These are phyloP conservation scores for Helicoverpa zea DNA, from an alignment of 1,140 invertebrate species.

Conservation along the genomic window DNA sequence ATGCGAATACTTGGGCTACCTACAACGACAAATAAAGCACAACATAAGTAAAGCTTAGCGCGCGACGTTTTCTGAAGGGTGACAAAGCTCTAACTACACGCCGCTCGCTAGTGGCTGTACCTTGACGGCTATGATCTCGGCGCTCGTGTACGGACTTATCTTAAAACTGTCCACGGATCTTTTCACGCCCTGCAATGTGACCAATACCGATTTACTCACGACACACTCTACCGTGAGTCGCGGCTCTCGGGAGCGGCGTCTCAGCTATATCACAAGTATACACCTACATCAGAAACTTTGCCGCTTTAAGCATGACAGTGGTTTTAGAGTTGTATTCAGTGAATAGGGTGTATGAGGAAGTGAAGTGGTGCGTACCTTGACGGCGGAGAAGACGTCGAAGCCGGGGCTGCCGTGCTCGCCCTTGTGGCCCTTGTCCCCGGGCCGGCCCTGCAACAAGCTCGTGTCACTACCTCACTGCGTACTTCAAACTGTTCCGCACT, in stretches of 20 bases:
- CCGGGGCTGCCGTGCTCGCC: conserved; percentile 94
- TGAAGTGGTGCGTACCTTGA: conserved; percentile 90
- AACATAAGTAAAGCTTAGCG: conserved; percentile 36
- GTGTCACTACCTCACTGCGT: background rate
- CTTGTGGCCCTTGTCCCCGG: conserved; percentile 95
- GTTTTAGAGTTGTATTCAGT: too few species aligned
- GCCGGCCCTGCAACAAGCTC: conserved; percentile 90
- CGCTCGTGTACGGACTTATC: conserved; percentile 90
- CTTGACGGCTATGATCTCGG: conserved; percentile 98
- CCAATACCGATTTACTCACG: background rate
- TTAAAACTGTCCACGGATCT: conserved; percentile 91
- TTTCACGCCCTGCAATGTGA: conserved; percentile 92
- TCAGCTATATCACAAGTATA: too few species aligned
- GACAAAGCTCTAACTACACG: conserved; percentile 28
- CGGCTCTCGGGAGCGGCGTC: too few species aligned
- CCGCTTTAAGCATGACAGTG: too few species aligned
- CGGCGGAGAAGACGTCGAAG: conserved; percentile 95
- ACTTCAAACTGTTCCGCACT: background rate
- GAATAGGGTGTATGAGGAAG: too few species aligned
- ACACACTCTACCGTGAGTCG: background rate
- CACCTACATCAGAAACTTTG: too few species aligned
- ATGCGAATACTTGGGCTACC: conserved; percentile 36
- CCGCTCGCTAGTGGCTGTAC: conserved; percentile 85
- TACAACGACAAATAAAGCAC: conserved; percentile 38
- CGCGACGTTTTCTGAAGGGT: background rate